Conservation (phyloP, 2,797 vertebrate genomes). For the Malurus splendens region DNA sequence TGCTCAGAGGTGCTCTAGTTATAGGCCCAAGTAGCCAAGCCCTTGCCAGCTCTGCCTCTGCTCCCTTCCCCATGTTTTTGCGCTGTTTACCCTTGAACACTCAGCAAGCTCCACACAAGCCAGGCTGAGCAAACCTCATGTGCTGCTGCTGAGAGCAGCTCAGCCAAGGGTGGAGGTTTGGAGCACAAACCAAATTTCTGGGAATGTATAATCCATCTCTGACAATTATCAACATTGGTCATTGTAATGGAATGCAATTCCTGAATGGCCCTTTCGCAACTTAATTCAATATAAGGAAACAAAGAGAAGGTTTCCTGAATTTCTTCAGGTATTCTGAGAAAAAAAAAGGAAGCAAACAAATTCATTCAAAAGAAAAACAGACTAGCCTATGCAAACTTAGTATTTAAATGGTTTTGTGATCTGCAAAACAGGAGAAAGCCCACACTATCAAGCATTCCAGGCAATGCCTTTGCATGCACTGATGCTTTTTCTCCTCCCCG, state of each 20-base stretch:
- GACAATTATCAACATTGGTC: background rate
- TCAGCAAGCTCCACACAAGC: rapidly evolving
- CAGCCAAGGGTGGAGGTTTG: background rate
- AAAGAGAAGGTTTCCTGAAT: background rate
- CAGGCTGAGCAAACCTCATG: background rate
- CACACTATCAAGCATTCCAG: background rate
- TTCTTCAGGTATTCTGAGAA: background rate
- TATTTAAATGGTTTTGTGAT: background rate
- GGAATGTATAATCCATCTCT: background rate
- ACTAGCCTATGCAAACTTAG: background rate
- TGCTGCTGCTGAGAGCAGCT: background rate
- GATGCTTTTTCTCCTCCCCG: background rate
- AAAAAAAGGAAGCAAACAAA: background rate
- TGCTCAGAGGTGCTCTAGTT: background rate
- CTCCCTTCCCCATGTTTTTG: rapidly evolving
- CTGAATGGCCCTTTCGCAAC: background rate
- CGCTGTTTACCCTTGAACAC: background rate
- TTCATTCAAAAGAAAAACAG: background rate
- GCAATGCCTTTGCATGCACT: background rate
- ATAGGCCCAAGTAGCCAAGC: background rate
- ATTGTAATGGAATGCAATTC: background rate
- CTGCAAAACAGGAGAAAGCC: background rate
- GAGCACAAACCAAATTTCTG: background rate
- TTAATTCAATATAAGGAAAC: background rate
- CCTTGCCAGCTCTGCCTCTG: background rate